Evolutionary conservation across 2,797 vertebrate genomes (phyloP), one percentile per base, ranked within the genome.

Genomic region (Pangasius mekongensis): DNA sequence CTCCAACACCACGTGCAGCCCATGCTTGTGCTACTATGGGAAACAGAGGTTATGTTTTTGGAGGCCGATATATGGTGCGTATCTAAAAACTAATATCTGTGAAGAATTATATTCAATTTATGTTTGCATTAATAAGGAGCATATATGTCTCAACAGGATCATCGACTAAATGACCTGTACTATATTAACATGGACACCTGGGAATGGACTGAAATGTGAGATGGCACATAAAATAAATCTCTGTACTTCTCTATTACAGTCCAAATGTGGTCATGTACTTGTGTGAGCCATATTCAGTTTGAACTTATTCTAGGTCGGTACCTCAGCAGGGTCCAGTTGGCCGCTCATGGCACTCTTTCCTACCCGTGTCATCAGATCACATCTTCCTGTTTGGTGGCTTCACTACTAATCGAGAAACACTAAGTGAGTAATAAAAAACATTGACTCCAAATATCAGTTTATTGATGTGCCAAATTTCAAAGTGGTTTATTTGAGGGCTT

Each of bases 351-450:
- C 98, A 99, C 90, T 98, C 98, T 56, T 93, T 99, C 43, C 97
- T 96, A 0, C 97, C 97, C 0, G 96, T 98, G 47, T 99, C 98
- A 85, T 92, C 96, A 0, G 97, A 99, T 88, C 97, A 97, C 91
- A 97, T 99, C 94, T 99, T 99, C 93, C 95, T 99, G 86, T 99
- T 99, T 0, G 98, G 98, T 77, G 98, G 98, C 36, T 99, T 99
- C 95, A 99, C 98, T 90, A 99, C 98, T 0, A 96, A 97, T 84
- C 97, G 97, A 92, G 97, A 98, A 91, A 98, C 98, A 0, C 93
- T 99, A 56, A 98, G 98, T 99, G 93, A 98, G 98, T 96, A 39
- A 11, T 30, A 14, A 2, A 33, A 27, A 3, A 66, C 33, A 5
- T 6, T n/a, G 2, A 64, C 10, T n/a, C 2, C 33, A 64, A 13